phyloP scores from a whole-genome alignment of 2,113 vertebrate genomes.

The Aptenodytes forsteri region DNA sequence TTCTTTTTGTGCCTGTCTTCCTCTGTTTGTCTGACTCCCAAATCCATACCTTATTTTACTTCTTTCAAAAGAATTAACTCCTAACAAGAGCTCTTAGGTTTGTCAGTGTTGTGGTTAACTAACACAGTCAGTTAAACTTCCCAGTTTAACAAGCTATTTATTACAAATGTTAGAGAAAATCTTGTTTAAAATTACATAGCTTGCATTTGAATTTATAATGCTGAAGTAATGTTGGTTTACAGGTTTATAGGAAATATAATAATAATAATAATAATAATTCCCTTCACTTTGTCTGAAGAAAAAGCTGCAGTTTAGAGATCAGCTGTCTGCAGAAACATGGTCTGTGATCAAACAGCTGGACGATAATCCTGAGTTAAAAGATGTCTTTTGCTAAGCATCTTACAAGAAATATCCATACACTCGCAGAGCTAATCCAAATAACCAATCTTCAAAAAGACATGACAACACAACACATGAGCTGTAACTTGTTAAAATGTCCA shows the following conservation, averaged over 20 bases:
- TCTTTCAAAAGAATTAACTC: not conserved
- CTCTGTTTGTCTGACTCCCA: not conserved
- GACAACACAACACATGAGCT: not conserved
- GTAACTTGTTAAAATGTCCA: constrained; percentile 9
- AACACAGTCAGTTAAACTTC: not conserved
- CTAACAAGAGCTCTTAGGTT: not conserved
- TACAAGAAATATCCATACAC: not conserved
- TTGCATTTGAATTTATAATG: constrained; percentile 9
- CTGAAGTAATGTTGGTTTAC: not conserved
- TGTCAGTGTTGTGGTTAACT: not conserved
- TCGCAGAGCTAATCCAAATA: constrained; percentile 48
- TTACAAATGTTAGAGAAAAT: constrained; percentile 38
- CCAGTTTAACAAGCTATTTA: constrained; percentile 21
- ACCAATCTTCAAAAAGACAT: constrained; percentile 35
- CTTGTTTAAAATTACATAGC: constrained; percentile 12
- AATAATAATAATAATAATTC: not conserved
- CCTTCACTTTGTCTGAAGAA: not conserved
- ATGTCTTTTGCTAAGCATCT: constrained; percentile 2
- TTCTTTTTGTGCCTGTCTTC: not conserved
- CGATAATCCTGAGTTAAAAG: constrained; percentile 13
- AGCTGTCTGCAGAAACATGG: not conserved
- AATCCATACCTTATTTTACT: not conserved
- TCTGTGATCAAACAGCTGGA: constrained; percentile 21
- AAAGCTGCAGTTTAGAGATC: not conserved
- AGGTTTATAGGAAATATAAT: not conserved